Base-by-base conservation (phyloP, 2,797 vertebrate genomes). In the Oreochromis grahami region DNA sequence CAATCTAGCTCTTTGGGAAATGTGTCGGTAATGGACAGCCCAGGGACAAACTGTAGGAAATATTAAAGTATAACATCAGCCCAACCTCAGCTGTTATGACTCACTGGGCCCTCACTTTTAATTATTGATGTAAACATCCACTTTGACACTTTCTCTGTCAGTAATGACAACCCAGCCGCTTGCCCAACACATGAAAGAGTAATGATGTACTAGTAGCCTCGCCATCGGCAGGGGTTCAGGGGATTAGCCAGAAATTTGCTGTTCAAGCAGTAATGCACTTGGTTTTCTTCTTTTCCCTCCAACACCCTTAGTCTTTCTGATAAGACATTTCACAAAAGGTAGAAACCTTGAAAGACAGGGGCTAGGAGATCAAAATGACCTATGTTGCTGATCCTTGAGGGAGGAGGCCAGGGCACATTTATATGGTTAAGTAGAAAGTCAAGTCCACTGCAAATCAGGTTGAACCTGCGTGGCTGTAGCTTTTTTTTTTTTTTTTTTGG, bases 81-180 rank as follows among this genome's bases (percentile, higher is more conserved):
- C 80, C 10, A 8, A 86, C 80, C 86, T 86, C 29, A 4, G 86
- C 76, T 80, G 86, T 84, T 87, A 83, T 87, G 86, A 92, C 87
- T 90, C 77, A 56, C 70, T 32, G 68, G 90, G 84, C 81, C 70
- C 80, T 85, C 36, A 26, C 24, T 86, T 88, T 94, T 91, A 92
- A 94, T 92, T 92, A 93, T 94, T 92, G 84, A 95, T 94, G 86
- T 80, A 91, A 94, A 94, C 87, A 92, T 90, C 85, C 85, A 82
- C 89, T 91, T 90, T 92, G 92, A 95, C 92, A 93, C 90, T 86
- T 89, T 86, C 56, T 79, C 84, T 80, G 87, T 89, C 89, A 77
- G 58, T 60, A 83, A 93, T 87, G 93, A 91, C 92, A 91, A 87
- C 77, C 84, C 76, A 32, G 51, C 72, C 45, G 63, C 80, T 65